phyloP scores from a whole-genome alignment of 2,113 vertebrate species.

The Muntiacus muntjak region DNA sequence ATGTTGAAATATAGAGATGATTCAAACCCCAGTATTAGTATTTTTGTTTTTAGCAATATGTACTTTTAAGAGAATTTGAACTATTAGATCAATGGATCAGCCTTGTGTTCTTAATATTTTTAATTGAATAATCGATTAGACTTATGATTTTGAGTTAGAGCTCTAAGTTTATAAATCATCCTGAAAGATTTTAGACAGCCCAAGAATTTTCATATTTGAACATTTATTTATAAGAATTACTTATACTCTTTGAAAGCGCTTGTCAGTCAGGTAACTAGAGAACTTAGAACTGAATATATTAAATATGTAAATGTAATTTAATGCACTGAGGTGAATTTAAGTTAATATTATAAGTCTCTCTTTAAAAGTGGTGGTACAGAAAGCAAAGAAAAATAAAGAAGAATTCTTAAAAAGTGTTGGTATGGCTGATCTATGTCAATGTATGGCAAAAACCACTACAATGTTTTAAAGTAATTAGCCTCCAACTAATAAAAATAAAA shows the following conservation, averaged over 20 bases:
- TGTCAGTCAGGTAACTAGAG: background rate
- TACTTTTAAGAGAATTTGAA: background rate
- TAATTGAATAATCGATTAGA: conserved; percentile 13
- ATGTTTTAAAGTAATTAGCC: too few species aligned
- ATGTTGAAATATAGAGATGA: background rate
- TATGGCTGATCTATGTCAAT: too few species aligned
- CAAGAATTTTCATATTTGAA: background rate
- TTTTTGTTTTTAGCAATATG: background rate
- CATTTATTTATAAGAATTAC: background rate
- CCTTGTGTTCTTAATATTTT: background rate
- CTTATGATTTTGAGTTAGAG: background rate
- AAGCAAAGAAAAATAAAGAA: background rate
- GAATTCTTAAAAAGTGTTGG: background rate
- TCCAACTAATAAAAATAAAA: too few species aligned
- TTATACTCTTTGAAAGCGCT: background rate
- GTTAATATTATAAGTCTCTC: background rate
- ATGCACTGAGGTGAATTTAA: background rate
- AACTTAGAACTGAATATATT: conserved; percentile 22
- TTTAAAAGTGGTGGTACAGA: background rate
- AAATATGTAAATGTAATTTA: conserved; percentile 10
- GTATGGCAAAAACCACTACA: too few species aligned
- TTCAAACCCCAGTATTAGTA: background rate
- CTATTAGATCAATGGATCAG: background rate
- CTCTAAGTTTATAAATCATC: background rate
- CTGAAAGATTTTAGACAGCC: background rate